Evolutionary conservation across 2,888 invertebrate species (phyloP), one percentile per base, ranked within the genome.

Genomic region (Leptinotarsa rubiginosa): DNA sequence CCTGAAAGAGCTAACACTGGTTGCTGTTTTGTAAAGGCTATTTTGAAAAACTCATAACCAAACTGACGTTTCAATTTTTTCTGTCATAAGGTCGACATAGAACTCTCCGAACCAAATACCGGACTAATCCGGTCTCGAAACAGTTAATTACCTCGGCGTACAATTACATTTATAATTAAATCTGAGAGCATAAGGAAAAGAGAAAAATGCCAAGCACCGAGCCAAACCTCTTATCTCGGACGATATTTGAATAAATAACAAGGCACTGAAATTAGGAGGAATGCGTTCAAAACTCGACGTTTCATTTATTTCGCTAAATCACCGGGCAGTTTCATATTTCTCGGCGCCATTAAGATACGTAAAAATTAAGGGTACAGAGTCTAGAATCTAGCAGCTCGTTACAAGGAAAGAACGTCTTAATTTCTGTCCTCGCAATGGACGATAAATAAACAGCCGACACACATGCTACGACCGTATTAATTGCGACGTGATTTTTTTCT

Each of bases 101-200:
- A 15, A 52, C 7, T 22, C 5, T 20, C 4, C 47, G 1, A 72
- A 70, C 59, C 25, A 62, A 16, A 41, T 69, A 56, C 74, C 66
- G 71, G 74, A 65, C 75, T 69, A 69, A 65, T 49, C 49, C 64
- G 67, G 47, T 70, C 72, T 71, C 70, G 64, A 65, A 62, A 68
- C 76, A 79, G 74, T 77, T 79, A 80, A 79, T 80, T 80, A 80
- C 78, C 76, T 73, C 67, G 71, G 73, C 78, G 76, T 78, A 80
- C 78, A 78, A 78, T 79, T 78, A 78, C 75, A 78, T 74, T 80
- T 78, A 77, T 79, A 79, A 79, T 79, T 80, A 79, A 80, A 75
- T 75, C 78, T 78, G 79, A 80, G 77, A 80, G 78, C 79, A 79
- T 79, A 79, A 80, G 80, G 80, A 79, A 78, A 77, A 75, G 75